Conservation (phyloP, 2,113 vertebrate species). For the Bubo scandiacus region DNA sequence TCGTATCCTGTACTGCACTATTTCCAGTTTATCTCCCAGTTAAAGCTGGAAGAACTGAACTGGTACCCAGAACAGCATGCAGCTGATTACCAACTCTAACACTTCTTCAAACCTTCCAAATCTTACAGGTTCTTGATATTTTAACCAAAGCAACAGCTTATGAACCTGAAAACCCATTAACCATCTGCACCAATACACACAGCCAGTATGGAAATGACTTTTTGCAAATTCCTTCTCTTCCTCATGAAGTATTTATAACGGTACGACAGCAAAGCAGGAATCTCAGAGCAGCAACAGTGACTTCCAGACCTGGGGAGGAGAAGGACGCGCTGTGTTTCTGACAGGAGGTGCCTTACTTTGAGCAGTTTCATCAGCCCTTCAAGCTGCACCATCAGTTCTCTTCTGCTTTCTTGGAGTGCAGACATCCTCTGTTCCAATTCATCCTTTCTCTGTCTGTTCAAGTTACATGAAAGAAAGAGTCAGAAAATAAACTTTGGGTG, state of each 20-base stretch:
- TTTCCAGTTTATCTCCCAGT: neutral
- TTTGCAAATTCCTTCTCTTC: neutral
- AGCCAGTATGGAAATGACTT: neutral
- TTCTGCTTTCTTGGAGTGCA: constrained; percentile 89
- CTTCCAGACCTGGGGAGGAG: accelerated
- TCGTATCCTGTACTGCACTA: accelerated
- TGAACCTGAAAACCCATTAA: neutral
- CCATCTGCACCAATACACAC: neutral
- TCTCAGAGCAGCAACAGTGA: neutral
- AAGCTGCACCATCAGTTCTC: constrained; percentile 96
- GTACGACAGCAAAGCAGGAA: neutral
- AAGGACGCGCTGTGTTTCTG: accelerated
- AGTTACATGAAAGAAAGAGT: neutral
- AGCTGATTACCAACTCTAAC: accelerated
- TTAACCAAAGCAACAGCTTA: neutral
- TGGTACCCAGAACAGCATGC: neutral
- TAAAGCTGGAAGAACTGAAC: accelerated
- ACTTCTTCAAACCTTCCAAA: neutral
- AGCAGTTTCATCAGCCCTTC: constrained; percentile 96
- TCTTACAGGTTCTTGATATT: accelerated
- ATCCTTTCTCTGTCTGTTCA: constrained; percentile 91
- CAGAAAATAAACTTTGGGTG: neutral
- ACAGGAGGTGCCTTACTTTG: constrained; percentile 74
- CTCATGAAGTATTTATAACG: neutral
- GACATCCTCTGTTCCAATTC: constrained; percentile 97